Evolutionary conservation across 2,797 vertebrate genomes (phyloP).

Genomic region (Oryzias sinensis): DNA sequence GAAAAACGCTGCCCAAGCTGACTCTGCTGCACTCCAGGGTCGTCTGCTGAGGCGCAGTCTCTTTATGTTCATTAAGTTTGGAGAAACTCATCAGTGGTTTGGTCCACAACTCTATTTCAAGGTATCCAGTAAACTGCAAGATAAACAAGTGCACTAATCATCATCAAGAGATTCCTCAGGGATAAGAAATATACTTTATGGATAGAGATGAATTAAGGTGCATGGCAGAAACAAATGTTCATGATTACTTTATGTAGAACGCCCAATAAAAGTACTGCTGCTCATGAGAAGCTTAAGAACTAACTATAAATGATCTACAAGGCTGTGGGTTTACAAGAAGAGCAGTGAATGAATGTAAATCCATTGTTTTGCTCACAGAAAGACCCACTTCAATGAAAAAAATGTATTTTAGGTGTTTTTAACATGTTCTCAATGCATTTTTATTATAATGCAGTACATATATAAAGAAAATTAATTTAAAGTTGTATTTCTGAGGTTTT

Average conservation of each 20-base stretch:
- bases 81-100: constrained; percentile 52
- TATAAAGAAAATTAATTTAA: too few species aligned
- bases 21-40: constrained; percentile 14
- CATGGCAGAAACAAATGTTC: constrained; percentile 42
- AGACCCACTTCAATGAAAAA: too few species aligned
- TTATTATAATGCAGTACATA: too few species aligned
- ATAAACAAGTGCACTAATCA: constrained; percentile 54
- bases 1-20: constrained; percentile 37
- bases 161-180: constrained; percentile 57
- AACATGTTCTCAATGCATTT: too few species aligned
- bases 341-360: not conserved
- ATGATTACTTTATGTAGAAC: constrained; percentile 22
- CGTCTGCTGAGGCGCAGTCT: constrained; percentile 35
- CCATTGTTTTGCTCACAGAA: not conserved
- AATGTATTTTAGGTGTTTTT: not conserved
- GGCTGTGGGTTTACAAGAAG: constrained; percentile 6
- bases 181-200: constrained; percentile 33
- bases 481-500: too few species aligned
- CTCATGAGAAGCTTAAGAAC: constrained; percentile 12
- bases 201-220: constrained; percentile 55
- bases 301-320: constrained; percentile 9
- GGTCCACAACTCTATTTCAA: constrained; percentile 45
- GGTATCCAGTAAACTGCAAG: constrained; percentile 49
- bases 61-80: constrained; percentile 58
- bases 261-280: constrained; percentile 5